A percentile compares a stretch with the other conserved stretches of the same genome.
These are phyloP conservation scores for Eurystomus glaucurus DNA, from an alignment of 2,797 vertebrate species.

Conservation along the genomic window DNA sequence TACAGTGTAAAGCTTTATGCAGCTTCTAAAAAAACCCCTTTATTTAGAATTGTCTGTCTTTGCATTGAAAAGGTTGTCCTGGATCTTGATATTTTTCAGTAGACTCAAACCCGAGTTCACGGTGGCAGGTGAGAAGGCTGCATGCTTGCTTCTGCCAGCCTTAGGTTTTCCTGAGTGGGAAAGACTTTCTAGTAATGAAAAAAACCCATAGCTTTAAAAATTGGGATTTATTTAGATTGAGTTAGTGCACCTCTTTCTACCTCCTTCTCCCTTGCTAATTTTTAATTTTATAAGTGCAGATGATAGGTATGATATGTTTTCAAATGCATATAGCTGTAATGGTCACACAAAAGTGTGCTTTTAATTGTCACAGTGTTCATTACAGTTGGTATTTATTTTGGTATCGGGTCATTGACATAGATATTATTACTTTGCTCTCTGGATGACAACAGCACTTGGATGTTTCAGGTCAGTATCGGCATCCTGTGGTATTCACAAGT, in stretches of 20 bases:
- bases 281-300: neutral
- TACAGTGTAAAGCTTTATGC: neutral
- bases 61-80: neutral
- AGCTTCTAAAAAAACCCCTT: neutral
- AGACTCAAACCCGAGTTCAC: neutral
- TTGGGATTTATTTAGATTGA: neutral
- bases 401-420: neutral
- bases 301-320: fast-evolving
- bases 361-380: neutral
- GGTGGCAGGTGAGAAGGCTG: neutral
- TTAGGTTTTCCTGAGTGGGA: neutral
- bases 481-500: neutral
- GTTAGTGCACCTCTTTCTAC: neutral
- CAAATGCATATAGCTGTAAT: neutral
- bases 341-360: neutral
- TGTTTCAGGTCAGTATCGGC: fast-evolving
- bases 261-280: neutral
- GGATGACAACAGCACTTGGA: neutral
- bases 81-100: neutral
- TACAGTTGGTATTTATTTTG: neutral
- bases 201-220: neutral
- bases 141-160: fast-evolving
- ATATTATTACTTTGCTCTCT: neutral
- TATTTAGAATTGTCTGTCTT: neutral
- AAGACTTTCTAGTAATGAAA: neutral